Conservation (phyloP, 2,888 invertebrate species). For the Linyphia triangularis region DNA sequence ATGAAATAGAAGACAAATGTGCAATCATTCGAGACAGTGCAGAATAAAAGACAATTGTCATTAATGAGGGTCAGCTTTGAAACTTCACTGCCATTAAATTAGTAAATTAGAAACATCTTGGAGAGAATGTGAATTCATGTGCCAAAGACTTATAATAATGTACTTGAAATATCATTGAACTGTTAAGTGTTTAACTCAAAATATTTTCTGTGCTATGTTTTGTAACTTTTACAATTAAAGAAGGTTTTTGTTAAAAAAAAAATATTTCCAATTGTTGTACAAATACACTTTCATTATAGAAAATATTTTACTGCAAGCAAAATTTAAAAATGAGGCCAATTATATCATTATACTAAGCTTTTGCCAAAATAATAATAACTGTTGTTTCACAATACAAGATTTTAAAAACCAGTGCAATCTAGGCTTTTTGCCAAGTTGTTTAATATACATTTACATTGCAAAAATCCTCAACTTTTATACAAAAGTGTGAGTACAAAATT, state of each 20-base stretch:
- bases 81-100: conserved; percentile 32
- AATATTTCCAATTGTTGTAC: too few species aligned
- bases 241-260: background rate
- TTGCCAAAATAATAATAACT: too few species aligned
- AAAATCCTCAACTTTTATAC: too few species aligned
- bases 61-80: background rate
- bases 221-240: conserved; percentile 13
- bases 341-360: too few species aligned
- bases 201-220: background rate
- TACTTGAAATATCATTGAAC: background rate
- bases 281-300: too few species aligned
- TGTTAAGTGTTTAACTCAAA: background rate
- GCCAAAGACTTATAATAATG: conserved; percentile 21
- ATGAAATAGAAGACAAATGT: conserved; percentile 77
- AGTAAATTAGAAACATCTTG: background rate
- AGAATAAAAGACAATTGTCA: conserved; percentile 1
- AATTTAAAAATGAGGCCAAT: too few species aligned
- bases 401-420: too few species aligned
- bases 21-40: conserved; percentile 51
- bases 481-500: too few species aligned
- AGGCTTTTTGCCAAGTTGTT: too few species aligned
- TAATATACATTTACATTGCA: too few species aligned
- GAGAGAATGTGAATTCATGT: conserved; percentile 36
- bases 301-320: too few species aligned
- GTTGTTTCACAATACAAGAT: too few species aligned